Conservation (phyloP, 1,140 invertebrate genomes). For the Caerostris extrusa region DNA sequence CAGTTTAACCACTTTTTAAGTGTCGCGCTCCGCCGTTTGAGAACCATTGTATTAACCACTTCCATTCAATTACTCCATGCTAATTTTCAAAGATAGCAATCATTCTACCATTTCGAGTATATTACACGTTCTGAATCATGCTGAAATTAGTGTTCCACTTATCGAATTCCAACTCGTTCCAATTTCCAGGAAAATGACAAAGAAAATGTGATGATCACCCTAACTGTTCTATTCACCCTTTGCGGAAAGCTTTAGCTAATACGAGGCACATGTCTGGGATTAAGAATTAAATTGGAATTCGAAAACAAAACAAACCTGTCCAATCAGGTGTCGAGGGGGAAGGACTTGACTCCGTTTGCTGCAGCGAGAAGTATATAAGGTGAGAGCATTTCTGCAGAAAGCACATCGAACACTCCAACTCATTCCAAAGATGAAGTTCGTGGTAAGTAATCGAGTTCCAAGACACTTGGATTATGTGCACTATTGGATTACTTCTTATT, state of each 20-base stretch:
- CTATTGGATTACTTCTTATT: not conserved
- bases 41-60: too few species aligned
- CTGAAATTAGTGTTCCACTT: too few species aligned
- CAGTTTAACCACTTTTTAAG: too few species aligned
- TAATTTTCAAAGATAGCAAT: too few species aligned
- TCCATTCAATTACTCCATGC: too few species aligned
- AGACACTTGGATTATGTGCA: slow-evolving; percentile 13
- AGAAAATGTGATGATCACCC: not conserved
- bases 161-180: too few species aligned
- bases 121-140: too few species aligned
- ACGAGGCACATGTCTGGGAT: not conserved
- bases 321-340: slow-evolving; percentile 37
- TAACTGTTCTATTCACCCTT: not conserved
- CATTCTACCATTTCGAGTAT: too few species aligned
- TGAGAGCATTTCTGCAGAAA: not conserved
- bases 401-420: not conserved
- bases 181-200: not conserved
- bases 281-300: slow-evolving; percentile 16
- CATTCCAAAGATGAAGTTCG: slow-evolving; percentile 51
- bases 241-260: not conserved
- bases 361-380: slow-evolving; percentile 1
- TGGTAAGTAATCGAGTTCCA: slow-evolving; percentile 6
- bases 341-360: not conserved
- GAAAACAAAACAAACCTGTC: slow-evolving; percentile 6
- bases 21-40: too few species aligned